A percentile compares a stretch with the other conserved stretches of the same genome.
Conservation (phyloP, 2,888 invertebrate species). For the Andrena chrysosceles region DNA sequence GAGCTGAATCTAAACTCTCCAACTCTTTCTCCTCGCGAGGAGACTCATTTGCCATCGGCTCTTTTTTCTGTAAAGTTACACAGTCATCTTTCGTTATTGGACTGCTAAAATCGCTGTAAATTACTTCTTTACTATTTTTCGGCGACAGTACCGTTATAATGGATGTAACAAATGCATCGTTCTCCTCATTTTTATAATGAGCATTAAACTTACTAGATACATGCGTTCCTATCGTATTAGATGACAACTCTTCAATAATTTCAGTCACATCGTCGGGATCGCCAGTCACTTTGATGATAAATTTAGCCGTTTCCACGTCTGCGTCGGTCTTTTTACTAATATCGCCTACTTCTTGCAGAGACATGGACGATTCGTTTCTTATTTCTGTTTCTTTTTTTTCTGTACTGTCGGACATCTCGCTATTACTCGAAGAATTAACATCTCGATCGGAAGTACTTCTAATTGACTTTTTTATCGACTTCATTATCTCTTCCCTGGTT, state of each 20-base stretch:
- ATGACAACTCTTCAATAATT: constrained; percentile 75
- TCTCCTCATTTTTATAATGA: constrained; percentile 35
- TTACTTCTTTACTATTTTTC: constrained; percentile 35
- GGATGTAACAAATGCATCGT: constrained; percentile 71
- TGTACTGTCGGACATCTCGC: constrained; percentile 50
- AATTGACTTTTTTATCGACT: constrained; percentile 68
- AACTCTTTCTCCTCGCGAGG: constrained; percentile 11
- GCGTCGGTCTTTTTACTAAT: constrained; percentile 9
- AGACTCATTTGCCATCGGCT: constrained; percentile 7
- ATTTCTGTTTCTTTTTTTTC: constrained; percentile 19
- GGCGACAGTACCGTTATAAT: constrained; percentile 69
- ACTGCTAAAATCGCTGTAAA: constrained; percentile 14
- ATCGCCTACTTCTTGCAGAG: constrained; percentile 3
- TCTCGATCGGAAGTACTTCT: constrained; percentile 58
- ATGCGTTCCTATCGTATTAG: constrained; percentile 36
- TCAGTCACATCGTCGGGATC: constrained; percentile 77
- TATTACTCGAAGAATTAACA: constrained; percentile 49
- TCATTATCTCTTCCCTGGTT: constrained; percentile 70
- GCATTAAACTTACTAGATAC: constrained; percentile 33
- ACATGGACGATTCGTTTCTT: constrained; percentile 34
- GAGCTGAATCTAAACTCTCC: constrained; percentile 2
- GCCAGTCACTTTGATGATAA: constrained; percentile 78
- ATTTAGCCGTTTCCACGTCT: constrained; percentile 50
- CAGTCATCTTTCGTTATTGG: constrained; percentile 34
- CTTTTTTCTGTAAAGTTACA: constrained; percentile 12